Evolutionary conservation across 2,797 vertebrate genomes (phyloP), one percentile per base, ranked within the genome.

Genomic region (Moxostoma hubbsi): DNA sequence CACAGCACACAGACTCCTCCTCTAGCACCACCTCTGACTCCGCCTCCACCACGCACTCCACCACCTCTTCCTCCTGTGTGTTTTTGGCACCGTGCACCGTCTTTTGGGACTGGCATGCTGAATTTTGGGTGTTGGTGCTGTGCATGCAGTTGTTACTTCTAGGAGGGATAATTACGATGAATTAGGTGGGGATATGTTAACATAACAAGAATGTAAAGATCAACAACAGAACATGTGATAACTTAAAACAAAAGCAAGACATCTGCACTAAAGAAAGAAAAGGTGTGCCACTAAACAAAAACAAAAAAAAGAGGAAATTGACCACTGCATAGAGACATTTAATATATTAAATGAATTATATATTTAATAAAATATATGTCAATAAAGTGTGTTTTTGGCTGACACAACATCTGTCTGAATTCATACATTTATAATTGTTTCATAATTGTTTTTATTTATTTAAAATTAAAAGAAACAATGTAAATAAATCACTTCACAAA

Each of bases 81-180:
- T 93, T 94, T 93, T 97, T 97, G 86, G 91, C 92, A 89, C 90
- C 94, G 86, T 96, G 92, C 87, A 90, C 89, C 86, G 95, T 96
- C 94, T 98, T 98, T 94, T 96, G 96, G 94, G 96, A 97, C 87
- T 95, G 89, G 90, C 96, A 95, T 91, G 93, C 89, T 90, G 95
- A 90, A 84, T 94, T 96, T 89, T 95, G 96, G 90, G 96, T 92
- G 84, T 93, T 96, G 82, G 93, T 94, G 89, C 96, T 96, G 89
- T 97, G 96, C 85, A 94, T 91, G 84, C 89, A 90, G 89, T 94
- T 96, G 91, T 91, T 95, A 92, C 95, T 95, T 91, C 75, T 90
- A 88, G 79, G 0, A 51, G 50, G 50, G 69, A 53, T 64, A 63
- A 59, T 16, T 13, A 9, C 8, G 46, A 16, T 13, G 46, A 16